phyloP scores from a whole-genome alignment of 2,888 invertebrate species.

The Pristionchus arcanus region DNA sequence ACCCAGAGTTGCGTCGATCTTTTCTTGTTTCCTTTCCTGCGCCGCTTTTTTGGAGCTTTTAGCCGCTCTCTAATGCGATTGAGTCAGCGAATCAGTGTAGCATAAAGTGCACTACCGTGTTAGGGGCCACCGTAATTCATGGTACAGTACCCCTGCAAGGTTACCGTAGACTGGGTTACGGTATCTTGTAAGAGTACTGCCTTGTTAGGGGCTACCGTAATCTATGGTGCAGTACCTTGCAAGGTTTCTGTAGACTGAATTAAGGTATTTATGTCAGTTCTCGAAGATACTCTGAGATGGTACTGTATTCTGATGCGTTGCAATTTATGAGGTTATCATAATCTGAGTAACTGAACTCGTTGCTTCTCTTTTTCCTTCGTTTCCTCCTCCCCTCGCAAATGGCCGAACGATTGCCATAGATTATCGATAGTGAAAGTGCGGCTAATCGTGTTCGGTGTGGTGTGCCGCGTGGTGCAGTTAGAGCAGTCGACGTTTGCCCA shows the following conservation, averaged over 20 bases:
- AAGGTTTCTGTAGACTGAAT: background rate
- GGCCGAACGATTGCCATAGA: slow-evolving; percentile 43
- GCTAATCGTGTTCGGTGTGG: slow-evolving; percentile 25
- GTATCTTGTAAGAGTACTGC: too few species aligned
- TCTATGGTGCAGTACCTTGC: background rate
- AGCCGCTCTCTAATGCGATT: background rate
- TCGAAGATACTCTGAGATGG: too few species aligned
- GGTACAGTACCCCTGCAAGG: background rate
- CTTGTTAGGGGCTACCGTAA: background rate
- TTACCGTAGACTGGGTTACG: background rate
- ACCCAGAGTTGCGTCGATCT: background rate
- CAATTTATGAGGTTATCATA: background rate
- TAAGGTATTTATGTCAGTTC: background rate
- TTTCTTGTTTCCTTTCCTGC: background rate
- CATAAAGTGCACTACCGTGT: background rate
- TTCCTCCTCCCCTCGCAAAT: background rate
- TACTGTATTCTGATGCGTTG: too few species aligned
- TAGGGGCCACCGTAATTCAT: background rate
- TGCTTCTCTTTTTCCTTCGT: background rate
- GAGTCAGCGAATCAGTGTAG: background rate
- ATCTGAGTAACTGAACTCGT: background rate
- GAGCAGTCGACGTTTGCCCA: background rate
- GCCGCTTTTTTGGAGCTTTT: background rate
- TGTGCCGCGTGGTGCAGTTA: background rate
- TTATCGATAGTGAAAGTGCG: slow-evolving; percentile 44